A percentile compares a stretch with the other conserved stretches of the same genome.
Evolutionary conservation across 2,888 invertebrate species (phyloP).

Genomic region (Amphipyra tragopoginis): DNA sequence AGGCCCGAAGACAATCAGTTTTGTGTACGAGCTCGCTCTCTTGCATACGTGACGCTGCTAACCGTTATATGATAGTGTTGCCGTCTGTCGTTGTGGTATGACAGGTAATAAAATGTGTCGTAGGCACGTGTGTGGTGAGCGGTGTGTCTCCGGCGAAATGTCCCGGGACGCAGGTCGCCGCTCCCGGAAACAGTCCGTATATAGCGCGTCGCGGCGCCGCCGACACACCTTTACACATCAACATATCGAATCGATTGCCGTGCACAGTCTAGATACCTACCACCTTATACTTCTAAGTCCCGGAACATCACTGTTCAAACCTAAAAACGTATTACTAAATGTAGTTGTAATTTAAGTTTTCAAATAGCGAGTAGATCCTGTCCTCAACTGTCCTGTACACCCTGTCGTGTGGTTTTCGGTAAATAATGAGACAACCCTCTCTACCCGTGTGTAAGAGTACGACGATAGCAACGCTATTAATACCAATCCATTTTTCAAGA

Average conservation of each 20-base stretch:
- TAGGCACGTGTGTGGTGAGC: constrained; percentile 30
- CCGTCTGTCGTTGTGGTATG: background rate
- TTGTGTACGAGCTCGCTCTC: background rate
- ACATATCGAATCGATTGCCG: constrained; percentile 18
- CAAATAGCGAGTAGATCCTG: too few relatives aligned
- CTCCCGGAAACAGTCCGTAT: constrained; percentile 78
- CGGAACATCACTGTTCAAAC: too few relatives aligned
- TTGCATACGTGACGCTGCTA: background rate
- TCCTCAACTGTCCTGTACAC: too few relatives aligned
- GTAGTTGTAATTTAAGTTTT: too few relatives aligned
- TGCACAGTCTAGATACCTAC: constrained; percentile 1
- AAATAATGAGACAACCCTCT: too few relatives aligned
- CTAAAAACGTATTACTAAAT: too few relatives aligned
- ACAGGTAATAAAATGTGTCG: constrained; percentile 13
- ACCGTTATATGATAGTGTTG: background rate
- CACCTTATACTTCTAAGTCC: background rate
- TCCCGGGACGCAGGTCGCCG: constrained; percentile 70
- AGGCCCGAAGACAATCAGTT: too few relatives aligned
- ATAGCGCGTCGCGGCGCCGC: constrained; percentile 64
- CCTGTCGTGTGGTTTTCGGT: too few relatives aligned
- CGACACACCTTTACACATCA: constrained; percentile 47
- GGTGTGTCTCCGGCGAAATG: constrained; percentile 52
- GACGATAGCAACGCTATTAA: too few relatives aligned
- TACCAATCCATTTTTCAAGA: too few relatives aligned
- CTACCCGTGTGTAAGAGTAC: too few relatives aligned